Percentiles rank a stretch among this genome's conserved stretches.
phyloP scores from a whole-genome alignment of 2,113 vertebrate species.

The Istiophorus platypterus region DNA sequence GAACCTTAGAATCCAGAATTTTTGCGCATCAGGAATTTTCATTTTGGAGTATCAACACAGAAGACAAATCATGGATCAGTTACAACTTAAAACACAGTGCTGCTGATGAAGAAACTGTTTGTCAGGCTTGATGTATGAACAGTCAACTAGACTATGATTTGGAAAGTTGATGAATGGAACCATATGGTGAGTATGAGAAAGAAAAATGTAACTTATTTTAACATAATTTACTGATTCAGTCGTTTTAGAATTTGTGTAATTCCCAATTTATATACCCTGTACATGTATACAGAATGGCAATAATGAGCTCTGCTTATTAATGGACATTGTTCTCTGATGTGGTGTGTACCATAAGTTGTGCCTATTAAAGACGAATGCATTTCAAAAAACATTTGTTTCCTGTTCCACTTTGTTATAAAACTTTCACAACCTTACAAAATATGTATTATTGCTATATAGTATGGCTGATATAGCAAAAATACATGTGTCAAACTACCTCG shows the following conservation, averaged over 20 bases:
- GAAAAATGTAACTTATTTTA: neutral
- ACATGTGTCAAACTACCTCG: neutral
- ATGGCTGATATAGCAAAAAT: conserved; percentile 44
- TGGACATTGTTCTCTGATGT: conserved; percentile 38
- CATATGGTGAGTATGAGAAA: conserved; percentile 58
- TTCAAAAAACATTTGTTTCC: neutral
- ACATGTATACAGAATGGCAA: neutral
- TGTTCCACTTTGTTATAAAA: conserved; percentile 11
- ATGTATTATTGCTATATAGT: conserved; percentile 44
- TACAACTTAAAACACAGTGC: neutral
- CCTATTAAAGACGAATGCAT: conserved; percentile 3
- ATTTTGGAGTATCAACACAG: conserved; percentile 14
- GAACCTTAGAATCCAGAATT: conserved; percentile 20
- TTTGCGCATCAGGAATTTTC: neutral
- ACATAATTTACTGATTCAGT: neutral
- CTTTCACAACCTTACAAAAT: neutral
- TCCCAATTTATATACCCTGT: conserved; percentile 20
- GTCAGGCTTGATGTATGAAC: neutral
- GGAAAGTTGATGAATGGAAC: conserved; percentile 8
- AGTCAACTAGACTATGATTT: neutral
- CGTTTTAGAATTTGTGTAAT: neutral
- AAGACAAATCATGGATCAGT: conserved; percentile 18
- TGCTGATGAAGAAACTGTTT: conserved; percentile 33
- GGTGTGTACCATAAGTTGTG: conserved; percentile 42
- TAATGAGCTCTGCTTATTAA: conserved; percentile 30